phyloP scores from a whole-genome alignment of 2,113 vertebrate species.

The Dromiciops gliroides region DNA sequence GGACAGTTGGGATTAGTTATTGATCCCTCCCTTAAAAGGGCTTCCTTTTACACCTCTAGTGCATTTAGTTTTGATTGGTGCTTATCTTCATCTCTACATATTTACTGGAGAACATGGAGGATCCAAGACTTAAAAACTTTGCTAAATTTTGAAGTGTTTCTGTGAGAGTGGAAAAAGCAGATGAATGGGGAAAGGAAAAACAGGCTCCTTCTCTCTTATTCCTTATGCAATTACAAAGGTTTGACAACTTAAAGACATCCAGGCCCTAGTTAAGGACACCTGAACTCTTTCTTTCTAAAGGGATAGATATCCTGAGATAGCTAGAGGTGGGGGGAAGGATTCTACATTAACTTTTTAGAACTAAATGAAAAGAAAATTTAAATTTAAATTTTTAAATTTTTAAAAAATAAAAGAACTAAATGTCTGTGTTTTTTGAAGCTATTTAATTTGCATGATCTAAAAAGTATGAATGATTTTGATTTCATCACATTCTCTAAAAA shows the following conservation, averaged over 20 bases:
- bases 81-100: too few relatives aligned
- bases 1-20: too few relatives aligned
- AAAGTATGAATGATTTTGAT: not conserved
- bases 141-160: not conserved
- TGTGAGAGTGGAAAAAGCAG: not conserved
- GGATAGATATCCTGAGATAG: not conserved
- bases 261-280: too few relatives aligned
- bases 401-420: too few relatives aligned
- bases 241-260: too few relatives aligned
- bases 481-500: not conserved
- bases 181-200: not conserved
- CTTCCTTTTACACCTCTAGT: too few relatives aligned
- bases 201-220: not conserved
- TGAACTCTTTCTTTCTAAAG: not conserved
- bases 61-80: too few relatives aligned
- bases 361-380: too few relatives aligned
- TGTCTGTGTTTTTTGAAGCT: too few relatives aligned
- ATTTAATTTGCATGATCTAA: not conserved
- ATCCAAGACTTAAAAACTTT: not conserved
- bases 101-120: not conserved
- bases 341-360: not conserved
- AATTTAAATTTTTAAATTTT: too few relatives aligned
- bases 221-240: not conserved
- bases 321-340: not conserved
- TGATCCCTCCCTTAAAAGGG: too few relatives aligned